A percentile compares a stretch with the other conserved stretches of the same genome.
Evolutionary conservation across 1,140 invertebrate genomes (phyloP).

Genomic region (Macrostomum lignano): DNA sequence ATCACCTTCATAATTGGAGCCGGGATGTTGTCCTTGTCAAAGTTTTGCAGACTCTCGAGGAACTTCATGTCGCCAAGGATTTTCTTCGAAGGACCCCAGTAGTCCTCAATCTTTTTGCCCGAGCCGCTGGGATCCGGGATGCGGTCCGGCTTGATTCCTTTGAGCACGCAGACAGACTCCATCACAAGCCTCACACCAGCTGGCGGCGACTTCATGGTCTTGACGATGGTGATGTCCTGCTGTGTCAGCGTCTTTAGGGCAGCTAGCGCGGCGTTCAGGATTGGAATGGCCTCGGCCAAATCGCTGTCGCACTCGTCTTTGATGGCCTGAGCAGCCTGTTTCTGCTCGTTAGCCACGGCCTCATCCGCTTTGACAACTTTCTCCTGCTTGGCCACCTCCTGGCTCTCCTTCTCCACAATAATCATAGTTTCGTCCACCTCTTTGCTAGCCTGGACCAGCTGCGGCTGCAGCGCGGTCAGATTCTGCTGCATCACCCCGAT

Average conservation of each 20-base stretch:
- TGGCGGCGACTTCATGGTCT: conserved; percentile 26
- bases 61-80: conserved; percentile 29
- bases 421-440: conserved; percentile 27
- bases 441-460: conserved; percentile 33
- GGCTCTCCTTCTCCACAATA: conserved; percentile 23
- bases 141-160: conserved; percentile 24
- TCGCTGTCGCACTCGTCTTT: conserved; percentile 29
- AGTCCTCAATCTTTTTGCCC: conserved; percentile 29
- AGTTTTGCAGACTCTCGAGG: conserved; percentile 20
- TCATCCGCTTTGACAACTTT: conserved; percentile 29
- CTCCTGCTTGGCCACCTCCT: conserved; percentile 28
- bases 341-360: conserved; percentile 27
- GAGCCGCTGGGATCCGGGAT: conserved; percentile 23
- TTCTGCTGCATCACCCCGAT: conserved; percentile 40
- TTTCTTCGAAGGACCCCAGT: conserved; percentile 26
- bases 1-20: conserved; percentile 22
- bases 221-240: conserved; percentile 25
- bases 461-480: conserved; percentile 53
- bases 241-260: conserved; percentile 26
- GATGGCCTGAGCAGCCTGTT: conserved; percentile 22
- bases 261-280: conserved; percentile 22
- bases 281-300: conserved; percentile 24
- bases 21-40: conserved; percentile 25
- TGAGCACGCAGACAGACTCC: conserved; percentile 26
- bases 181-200: conserved; percentile 21